Percentiles rank a stretch among this genome's conserved stretches.
Conservation (phyloP, 2,888 invertebrate species). For the Melieria picta region DNA sequence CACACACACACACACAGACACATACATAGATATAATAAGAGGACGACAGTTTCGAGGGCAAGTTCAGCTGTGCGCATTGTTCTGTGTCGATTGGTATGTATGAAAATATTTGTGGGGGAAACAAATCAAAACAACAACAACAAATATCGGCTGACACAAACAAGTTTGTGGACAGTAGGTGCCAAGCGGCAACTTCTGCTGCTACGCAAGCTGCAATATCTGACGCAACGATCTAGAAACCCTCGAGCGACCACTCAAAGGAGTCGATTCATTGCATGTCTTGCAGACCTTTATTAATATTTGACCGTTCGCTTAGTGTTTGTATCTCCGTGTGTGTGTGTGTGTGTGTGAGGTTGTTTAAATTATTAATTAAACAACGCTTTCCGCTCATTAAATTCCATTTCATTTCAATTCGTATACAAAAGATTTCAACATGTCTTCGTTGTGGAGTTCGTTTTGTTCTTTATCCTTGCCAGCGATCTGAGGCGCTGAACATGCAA, state of each 20-base stretch:
- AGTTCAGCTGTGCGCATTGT: too few relatives aligned
- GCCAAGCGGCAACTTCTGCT: constrained; percentile 33
- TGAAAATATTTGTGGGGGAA: too few relatives aligned
- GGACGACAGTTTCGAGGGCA: constrained; percentile 1
- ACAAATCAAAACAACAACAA: too few relatives aligned
- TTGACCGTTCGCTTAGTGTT: not conserved
- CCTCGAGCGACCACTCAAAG: not conserved
- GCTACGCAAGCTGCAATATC: constrained; percentile 34
- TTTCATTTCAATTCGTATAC: constrained; percentile 19
- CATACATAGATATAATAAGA: not conserved
- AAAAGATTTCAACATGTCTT: not conserved
- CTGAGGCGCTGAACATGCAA: constrained; percentile 25
- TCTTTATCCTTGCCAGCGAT: constrained; percentile 28
- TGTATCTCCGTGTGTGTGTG: not conserved
- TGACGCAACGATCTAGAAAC: constrained; percentile 8
- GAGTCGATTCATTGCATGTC: not conserved
- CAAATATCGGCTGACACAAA: not conserved
- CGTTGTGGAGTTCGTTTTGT: not conserved
- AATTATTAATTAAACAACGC: constrained; percentile 31
- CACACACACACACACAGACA: not conserved
- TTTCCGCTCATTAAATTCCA: constrained; percentile 26
- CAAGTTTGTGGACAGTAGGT: constrained; percentile 22
- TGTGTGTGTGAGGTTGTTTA: constrained; percentile 7
- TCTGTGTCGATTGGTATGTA: too few relatives aligned
- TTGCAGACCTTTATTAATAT: constrained; percentile 22